Percentiles rank a stretch among this genome's conserved stretches.
Evolutionary conservation across 2,888 invertebrate species (phyloP).

Genomic region (Drosophila kanekoi): DNA sequence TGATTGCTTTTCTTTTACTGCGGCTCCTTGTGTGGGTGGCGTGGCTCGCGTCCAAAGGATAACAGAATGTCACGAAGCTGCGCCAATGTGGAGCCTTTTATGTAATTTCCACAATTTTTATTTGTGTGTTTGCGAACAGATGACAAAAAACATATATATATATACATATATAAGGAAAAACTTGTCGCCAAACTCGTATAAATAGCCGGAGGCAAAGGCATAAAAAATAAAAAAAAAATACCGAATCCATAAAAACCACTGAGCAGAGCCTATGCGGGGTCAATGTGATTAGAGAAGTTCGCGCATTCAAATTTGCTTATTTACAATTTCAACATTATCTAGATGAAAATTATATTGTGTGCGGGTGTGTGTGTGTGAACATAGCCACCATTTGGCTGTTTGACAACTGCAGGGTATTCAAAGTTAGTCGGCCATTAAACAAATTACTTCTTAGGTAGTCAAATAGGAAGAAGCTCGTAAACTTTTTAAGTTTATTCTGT

Average conservation of each 20-base stretch:
- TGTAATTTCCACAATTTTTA: slow-evolving; percentile 73
- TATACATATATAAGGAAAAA: background rate
- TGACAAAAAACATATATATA: slow-evolving; percentile 13
- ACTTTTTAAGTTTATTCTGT: slow-evolving; percentile 16
- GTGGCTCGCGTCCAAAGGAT: slow-evolving; percentile 53
- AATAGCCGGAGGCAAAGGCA: slow-evolving; percentile 41
- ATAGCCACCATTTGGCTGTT: too few species aligned
- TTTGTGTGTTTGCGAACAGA: slow-evolving; percentile 48
- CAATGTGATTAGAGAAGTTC: slow-evolving; percentile 29
- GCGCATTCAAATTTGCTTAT: slow-evolving; percentile 36
- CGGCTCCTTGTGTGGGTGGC: slow-evolving; percentile 30
- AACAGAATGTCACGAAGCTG: slow-evolving; percentile 74
- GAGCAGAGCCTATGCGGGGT: slow-evolving; percentile 29
- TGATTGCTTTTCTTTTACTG: slow-evolving; percentile 47
- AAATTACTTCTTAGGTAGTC: slow-evolving; percentile 37
- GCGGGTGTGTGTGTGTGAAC: too few species aligned
- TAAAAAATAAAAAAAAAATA: slow-evolving; percentile 18
- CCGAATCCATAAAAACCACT: slow-evolving; percentile 33
- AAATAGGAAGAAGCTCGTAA: slow-evolving; percentile 24
- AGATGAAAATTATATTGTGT: slow-evolving; percentile 12
- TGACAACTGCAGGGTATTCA: slow-evolving; percentile 6
- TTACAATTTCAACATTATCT: slow-evolving; percentile 11
- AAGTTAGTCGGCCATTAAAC: slow-evolving; percentile 31
- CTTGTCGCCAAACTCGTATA: slow-evolving; percentile 39
- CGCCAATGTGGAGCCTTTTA: slow-evolving; percentile 79